Conservation (phyloP, 2,797 vertebrate genomes). For the Clarias fuscus region DNA sequence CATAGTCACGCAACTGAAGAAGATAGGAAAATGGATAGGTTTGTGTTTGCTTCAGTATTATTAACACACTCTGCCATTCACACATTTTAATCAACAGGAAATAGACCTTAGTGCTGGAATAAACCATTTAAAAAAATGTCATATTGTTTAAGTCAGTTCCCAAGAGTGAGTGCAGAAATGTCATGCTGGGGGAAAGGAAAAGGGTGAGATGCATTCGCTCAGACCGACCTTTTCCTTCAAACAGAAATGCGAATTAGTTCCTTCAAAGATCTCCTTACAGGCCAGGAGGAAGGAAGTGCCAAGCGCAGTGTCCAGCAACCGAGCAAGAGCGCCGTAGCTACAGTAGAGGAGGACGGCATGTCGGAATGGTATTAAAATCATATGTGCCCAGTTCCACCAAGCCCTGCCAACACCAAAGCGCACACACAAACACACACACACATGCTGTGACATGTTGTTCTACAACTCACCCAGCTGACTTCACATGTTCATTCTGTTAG, state of each 20-base stretch:
- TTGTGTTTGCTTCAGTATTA: not conserved
- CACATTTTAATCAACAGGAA: not conserved
- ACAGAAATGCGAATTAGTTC: constrained; percentile 47
- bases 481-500: constrained; percentile 3
- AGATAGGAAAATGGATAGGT: not conserved
- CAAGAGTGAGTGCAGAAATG: not conserved
- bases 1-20: not conserved
- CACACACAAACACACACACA: constrained; percentile 9
- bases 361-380: constrained; percentile 43
- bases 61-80: not conserved
- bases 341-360: not conserved
- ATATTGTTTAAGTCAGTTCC: not conserved
- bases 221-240: constrained; percentile 50
- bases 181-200: not conserved
- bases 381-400: constrained; percentile 9
- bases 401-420: not conserved
- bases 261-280: constrained; percentile 53
- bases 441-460: not conserved
- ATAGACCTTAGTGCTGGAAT: not conserved
- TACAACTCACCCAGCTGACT: not conserved
- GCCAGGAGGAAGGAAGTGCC: constrained; percentile 32
- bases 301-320: not conserved
- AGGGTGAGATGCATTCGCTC: constrained; percentile 9
- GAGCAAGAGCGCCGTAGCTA: not conserved
- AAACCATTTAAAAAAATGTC: not conserved